Percentiles rank a stretch among this genome's conserved stretches.
Evolutionary conservation across 2,113 vertebrate genomes (phyloP).

Genomic region (Notechis scutatus): DNA sequence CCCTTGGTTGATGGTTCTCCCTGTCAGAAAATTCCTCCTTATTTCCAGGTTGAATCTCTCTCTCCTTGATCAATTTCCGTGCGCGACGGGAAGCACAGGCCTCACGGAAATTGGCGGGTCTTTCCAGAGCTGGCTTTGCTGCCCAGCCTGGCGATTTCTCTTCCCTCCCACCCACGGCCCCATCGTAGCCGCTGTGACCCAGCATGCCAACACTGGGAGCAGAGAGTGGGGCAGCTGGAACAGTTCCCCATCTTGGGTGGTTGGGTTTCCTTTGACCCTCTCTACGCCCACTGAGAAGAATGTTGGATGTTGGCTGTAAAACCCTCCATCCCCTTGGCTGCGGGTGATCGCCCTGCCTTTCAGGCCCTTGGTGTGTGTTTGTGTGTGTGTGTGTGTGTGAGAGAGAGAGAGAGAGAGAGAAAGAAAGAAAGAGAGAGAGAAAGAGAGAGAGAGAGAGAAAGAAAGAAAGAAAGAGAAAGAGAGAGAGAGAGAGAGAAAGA

Average conservation of each 20-base stretch:
- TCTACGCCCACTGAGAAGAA: conserved; percentile 48
- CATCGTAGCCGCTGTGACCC: not conserved
- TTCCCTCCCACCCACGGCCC: not conserved
- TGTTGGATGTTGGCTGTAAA: conserved; percentile 58
- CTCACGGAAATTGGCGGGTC: rapidly evolving
- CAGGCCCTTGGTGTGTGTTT: not conserved
- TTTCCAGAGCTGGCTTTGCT: not conserved
- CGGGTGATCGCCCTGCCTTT: conserved; percentile 25
- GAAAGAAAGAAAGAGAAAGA: too few relatives aligned
- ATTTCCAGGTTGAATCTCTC: too few relatives aligned
- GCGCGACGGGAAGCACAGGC: not conserved
- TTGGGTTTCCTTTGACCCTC: not conserved
- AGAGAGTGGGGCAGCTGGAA: not conserved
- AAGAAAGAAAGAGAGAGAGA: too few relatives aligned
- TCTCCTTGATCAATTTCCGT: too few relatives aligned
- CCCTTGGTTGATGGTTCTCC: too few relatives aligned
- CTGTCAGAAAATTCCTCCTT: too few relatives aligned
- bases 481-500: too few relatives aligned
- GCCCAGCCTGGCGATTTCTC: not conserved
- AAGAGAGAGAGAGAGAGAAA: too few relatives aligned
- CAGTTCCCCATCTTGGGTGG: not conserved
- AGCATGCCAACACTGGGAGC: not conserved
- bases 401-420: too few relatives aligned
- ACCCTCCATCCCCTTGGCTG: conserved; percentile 60
- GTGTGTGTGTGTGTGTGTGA: too few relatives aligned